Conservation (phyloP, 1,140 invertebrate species). For the Diprion similis region DNA sequence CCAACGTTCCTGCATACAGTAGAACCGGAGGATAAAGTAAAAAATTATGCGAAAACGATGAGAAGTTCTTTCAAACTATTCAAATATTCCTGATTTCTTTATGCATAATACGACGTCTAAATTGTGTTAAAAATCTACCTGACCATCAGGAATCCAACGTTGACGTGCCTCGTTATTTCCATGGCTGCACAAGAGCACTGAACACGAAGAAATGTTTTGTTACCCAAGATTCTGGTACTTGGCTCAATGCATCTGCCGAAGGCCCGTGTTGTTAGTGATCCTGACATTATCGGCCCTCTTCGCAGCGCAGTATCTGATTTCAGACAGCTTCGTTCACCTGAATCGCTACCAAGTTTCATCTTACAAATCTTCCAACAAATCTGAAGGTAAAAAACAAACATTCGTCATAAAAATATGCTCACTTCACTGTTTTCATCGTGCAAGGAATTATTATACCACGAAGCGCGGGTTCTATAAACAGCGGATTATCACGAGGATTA, state of each 20-base stretch:
- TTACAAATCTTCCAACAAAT: conserved; percentile 34
- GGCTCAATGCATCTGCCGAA: conserved; percentile 42
- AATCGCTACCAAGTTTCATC: conserved; percentile 40
- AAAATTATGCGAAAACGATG: too few species aligned
- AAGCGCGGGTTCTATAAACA: background rate
- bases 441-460: background rate
- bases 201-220: conserved; percentile 28
- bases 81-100: too few species aligned
- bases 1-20: too few species aligned
- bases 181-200: too few species aligned
- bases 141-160: background rate
- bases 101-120: too few species aligned
- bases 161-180: too few species aligned
- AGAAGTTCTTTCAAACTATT: too few species aligned
- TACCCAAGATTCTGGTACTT: conserved; percentile 33
- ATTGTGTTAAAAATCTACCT: too few species aligned
- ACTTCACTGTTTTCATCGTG: background rate
- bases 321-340: conserved; percentile 33
- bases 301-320: conserved; percentile 47
- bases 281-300: conserved; percentile 45
- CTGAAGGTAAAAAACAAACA: background rate
- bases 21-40: too few species aligned
- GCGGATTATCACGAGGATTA: background rate
- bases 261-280: conserved; percentile 41
- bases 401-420: background rate